A percentile compares a stretch with the other conserved stretches of the same genome.
phyloP scores from a whole-genome alignment of 2,888 invertebrate genomes.

The Meiosimyza decipiens region DNA sequence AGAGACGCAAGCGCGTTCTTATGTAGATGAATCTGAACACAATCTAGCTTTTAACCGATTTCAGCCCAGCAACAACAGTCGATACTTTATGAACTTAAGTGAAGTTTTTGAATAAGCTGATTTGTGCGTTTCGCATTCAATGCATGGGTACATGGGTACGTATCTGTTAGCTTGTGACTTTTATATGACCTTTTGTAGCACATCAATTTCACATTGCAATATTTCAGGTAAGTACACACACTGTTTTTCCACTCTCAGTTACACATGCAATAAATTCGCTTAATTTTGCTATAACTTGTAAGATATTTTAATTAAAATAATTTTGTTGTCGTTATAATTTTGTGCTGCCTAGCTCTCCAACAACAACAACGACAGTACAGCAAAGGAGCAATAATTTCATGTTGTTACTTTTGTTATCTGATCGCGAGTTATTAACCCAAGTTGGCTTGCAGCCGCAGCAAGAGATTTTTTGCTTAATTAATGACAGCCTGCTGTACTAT shows the following conservation, averaged over 20 bases:
- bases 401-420: no score
- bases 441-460: no score
- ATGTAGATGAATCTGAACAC: no score
- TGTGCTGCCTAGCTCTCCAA: no score
- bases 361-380: no score
- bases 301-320: constrained; percentile 62
- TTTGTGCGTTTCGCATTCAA: constrained; percentile 22
- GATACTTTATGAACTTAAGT: constrained; percentile 37
- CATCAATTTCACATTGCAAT: constrained; percentile 33
- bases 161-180: constrained; percentile 1
- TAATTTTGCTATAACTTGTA: constrained; percentile 48
- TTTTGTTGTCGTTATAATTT: background rate
- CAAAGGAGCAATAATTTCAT: no score
- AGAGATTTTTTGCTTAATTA: no score
- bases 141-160: background rate
- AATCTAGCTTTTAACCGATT: no score
- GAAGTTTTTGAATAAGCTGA: constrained; percentile 26
- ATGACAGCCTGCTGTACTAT: no score
- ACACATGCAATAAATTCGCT: constrained; percentile 49
- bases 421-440: no score
- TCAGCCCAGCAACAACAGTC: constrained; percentile 18
- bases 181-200: constrained; percentile 25
- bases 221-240: background rate
- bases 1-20: no score
- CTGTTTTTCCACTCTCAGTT: constrained; percentile 37